A percentile compares a stretch with the other conserved stretches of the same genome.
phyloP scores from a whole-genome alignment of 2,797 vertebrate genomes.

The Danio jaintianensis region DNA sequence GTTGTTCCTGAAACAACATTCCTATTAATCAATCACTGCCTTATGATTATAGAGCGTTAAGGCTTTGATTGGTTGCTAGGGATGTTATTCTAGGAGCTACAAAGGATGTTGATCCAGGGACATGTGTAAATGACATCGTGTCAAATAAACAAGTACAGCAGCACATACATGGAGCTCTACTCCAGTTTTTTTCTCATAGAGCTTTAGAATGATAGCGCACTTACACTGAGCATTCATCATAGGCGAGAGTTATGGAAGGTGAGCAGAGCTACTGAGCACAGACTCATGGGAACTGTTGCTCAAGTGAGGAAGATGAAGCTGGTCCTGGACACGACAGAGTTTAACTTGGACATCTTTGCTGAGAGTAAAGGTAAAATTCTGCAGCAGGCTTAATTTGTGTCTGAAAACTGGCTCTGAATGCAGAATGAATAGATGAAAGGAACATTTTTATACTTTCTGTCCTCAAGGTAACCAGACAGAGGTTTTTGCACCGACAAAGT shows the following conservation, averaged over 20 bases:
- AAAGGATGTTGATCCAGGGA: constrained; percentile 32
- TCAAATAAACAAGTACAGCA: constrained; percentile 8
- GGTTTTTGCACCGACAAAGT: constrained; percentile 25
- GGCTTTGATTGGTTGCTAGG: constrained; percentile 12
- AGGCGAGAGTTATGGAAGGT: constrained; percentile 34
- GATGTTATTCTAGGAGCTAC: constrained; percentile 29
- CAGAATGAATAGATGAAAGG: constrained; percentile 37
- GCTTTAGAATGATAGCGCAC: constrained; percentile 18
- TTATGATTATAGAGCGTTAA: background rate
- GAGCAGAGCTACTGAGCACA: constrained; percentile 51
- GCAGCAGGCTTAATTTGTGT: constrained; percentile 46
- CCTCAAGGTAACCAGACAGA: constrained; percentile 30
- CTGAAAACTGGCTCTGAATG: constrained; percentile 45
- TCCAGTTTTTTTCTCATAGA: constrained; percentile 27
- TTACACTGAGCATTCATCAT: constrained; percentile 18
- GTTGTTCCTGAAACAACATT: constrained; percentile 37
- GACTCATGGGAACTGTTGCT: constrained; percentile 45
- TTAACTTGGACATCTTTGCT: constrained; percentile 54
- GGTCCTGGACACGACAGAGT: constrained; percentile 45
- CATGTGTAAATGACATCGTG: background rate
- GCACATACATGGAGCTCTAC: background rate
- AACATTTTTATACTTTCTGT: constrained; percentile 49
- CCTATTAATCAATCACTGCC: background rate
- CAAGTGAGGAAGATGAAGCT: constrained; percentile 36
- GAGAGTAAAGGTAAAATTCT: constrained; percentile 50